These are phyloP conservation scores for Apodemus agrarius DNA, from an alignment of 2,797 vertebrate species.

Conservation along the genomic window DNA sequence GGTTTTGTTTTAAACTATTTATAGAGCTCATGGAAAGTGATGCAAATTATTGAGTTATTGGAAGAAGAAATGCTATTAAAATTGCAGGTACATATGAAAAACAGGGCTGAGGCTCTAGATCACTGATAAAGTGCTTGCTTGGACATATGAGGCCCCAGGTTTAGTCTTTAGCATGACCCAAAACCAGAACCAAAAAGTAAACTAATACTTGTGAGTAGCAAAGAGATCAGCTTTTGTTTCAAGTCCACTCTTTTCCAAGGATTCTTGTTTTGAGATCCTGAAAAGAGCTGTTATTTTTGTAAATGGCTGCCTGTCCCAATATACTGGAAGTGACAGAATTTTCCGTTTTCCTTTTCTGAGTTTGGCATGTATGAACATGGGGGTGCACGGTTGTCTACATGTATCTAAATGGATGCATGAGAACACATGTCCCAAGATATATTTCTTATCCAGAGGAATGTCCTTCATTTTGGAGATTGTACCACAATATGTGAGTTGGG, in stretches of 20 bases:
- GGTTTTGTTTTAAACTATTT: neutral
- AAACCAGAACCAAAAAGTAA: neutral
- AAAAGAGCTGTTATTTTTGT: neutral
- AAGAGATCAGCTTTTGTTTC: neutral
- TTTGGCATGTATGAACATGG: neutral
- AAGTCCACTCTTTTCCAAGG: neutral
- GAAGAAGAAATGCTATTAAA: neutral
- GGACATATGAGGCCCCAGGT: neutral
- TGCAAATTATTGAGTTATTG: neutral
- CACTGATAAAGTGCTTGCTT: neutral
- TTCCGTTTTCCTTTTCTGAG: constrained; percentile 1
- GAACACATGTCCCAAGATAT: neutral
- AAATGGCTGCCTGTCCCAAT: constrained; percentile 29
- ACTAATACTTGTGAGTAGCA: neutral
- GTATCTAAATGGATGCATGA: neutral
- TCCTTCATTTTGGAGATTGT: neutral
- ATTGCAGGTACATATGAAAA: neutral
- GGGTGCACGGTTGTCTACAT: neutral
- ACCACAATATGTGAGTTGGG: neutral
- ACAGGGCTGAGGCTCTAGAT: neutral
- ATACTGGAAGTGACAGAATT: neutral
- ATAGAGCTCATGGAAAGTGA: constrained; percentile 26
- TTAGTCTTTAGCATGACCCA: neutral
- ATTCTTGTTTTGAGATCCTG: neutral
- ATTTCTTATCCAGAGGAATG: neutral